phyloP scores from a whole-genome alignment of 2,797 vertebrate species.

The Siniperca scherzeri region DNA sequence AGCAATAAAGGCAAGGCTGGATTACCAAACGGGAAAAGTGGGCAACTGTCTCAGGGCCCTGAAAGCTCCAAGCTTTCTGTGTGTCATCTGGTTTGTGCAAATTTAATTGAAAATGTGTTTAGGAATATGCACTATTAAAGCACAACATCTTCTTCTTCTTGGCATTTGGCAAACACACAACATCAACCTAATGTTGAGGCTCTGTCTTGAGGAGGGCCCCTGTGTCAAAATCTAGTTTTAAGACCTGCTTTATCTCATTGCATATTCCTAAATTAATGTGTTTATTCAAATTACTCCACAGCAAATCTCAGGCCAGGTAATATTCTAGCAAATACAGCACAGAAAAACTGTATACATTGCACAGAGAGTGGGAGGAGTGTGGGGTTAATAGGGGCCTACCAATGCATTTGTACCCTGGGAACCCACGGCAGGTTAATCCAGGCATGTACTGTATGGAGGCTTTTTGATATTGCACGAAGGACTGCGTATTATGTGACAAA shows the following conservation, averaged over 20 bases:
- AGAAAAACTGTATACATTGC: not conserved
- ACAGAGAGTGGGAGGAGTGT: not conserved
- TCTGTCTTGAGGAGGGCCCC: not conserved
- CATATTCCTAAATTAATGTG: not conserved
- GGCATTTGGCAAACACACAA: too few species aligned
- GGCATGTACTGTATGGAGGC: not conserved
- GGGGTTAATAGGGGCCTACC: not conserved
- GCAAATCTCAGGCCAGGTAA: too few species aligned
- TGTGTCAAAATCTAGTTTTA: not conserved
- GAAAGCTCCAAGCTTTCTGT: not conserved
- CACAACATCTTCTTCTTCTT: not conserved
- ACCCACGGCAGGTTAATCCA: not conserved
- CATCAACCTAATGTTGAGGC: not conserved
- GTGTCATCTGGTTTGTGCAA: not conserved
- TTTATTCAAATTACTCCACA: not conserved
- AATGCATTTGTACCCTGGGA: not conserved
- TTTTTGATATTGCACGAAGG: not conserved
- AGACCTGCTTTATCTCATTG: not conserved
- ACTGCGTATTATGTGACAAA: not conserved
- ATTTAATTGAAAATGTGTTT: not conserved
- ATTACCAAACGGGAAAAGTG: conserved; percentile 27
- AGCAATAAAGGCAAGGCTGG: not conserved
- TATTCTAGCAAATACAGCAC: not conserved
- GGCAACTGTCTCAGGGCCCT: not conserved
- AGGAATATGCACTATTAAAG: not conserved